Evolutionary conservation across 2,888 invertebrate species (phyloP).

Genomic region (Pollenia amentaria): DNA sequence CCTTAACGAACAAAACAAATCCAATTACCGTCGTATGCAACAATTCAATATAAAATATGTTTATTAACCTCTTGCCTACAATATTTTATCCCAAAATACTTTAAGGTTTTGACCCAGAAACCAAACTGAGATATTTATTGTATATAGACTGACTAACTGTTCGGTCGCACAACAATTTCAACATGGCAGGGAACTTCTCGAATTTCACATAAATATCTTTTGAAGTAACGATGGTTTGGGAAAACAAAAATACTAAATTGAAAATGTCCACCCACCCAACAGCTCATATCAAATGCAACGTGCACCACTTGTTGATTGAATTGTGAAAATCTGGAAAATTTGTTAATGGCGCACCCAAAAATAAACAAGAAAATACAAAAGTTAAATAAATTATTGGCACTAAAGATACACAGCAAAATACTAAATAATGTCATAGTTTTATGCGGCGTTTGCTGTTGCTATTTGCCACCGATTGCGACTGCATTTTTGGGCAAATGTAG

Average conservation of each 20-base stretch:
- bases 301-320: constrained; percentile 64
- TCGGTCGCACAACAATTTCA: not conserved
- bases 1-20: constrained; percentile 15
- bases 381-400: constrained; percentile 14
- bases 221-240: not conserved
- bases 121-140: constrained; percentile 53
- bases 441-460: not conserved
- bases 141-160: not conserved
- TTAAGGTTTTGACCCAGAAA: constrained; percentile 56
- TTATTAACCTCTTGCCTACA: constrained; percentile 31
- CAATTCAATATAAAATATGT: constrained; percentile 15
- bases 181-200: not conserved
- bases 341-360: constrained; percentile 60
- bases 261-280: constrained; percentile 56
- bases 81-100: constrained; percentile 18
- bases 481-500: not conserved
- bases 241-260: constrained; percentile 43
- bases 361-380: constrained; percentile 21
- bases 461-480: constrained; percentile 7
- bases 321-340: constrained; percentile 60
- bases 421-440: constrained; percentile 50
- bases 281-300: not conserved
- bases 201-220: not conserved
- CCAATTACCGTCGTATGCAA: not conserved
- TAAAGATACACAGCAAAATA: constrained; percentile 37